Evolutionary conservation across 1,140 invertebrate species (phyloP).

Genomic region (Odontomachus brunneus): DNA sequence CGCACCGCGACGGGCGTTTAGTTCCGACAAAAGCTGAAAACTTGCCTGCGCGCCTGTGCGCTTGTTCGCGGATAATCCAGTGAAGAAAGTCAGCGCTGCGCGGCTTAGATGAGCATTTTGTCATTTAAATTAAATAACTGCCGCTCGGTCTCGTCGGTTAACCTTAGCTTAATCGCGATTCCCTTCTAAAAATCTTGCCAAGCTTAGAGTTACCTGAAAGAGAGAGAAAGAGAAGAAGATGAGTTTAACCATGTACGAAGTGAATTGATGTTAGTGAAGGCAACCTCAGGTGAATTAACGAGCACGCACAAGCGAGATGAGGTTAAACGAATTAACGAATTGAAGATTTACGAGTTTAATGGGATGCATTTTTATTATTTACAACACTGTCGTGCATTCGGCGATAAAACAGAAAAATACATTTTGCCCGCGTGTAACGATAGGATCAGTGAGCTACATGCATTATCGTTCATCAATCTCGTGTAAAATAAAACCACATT

Average conservation of each 20-base stretch:
- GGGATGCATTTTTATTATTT: not conserved
- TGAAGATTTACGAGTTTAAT: not conserved
- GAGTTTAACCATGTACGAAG: not conserved
- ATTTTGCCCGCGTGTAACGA: not conserved
- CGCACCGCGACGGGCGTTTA: constrained; percentile 6
- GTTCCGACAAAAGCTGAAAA: constrained; percentile 33
- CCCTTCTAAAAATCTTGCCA: not conserved
- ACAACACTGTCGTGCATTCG: not conserved
- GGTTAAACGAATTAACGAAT: too few species aligned
- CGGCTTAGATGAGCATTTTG: not conserved
- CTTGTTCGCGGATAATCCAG: not conserved
- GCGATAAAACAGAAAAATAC: constrained; percentile 1
- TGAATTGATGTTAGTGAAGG: not conserved
- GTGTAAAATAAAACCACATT: not conserved
- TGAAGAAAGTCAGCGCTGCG: not conserved
- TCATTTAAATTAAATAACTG: constrained; percentile 27
- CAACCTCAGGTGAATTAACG: too few species aligned
- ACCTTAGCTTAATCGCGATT: not conserved
- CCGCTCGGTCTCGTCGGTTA: not conserved
- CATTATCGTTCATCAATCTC: constrained; percentile 33
- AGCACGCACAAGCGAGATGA: too few species aligned
- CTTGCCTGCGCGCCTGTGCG: not conserved
- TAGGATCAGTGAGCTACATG: not conserved
- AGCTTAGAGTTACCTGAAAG: too few species aligned
- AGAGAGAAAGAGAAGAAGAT: not conserved